Base-by-base conservation (phyloP, 2,797 vertebrate species). In the Lophius americanus region DNA sequence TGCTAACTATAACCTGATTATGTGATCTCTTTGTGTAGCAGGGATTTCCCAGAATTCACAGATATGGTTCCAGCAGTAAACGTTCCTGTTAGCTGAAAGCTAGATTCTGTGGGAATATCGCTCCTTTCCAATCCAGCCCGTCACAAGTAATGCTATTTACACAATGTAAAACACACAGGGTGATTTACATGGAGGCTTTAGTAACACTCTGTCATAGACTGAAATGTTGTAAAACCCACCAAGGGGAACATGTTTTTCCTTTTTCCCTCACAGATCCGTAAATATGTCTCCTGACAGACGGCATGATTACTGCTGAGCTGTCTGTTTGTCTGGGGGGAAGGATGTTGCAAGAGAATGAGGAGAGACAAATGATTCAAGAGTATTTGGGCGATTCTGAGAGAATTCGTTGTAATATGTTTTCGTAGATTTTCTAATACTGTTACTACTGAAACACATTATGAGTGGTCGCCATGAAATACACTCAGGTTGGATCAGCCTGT, bases 131-230 rank as follows among this genome's bases (percentile, higher is more conserved):
- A 64, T 51, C 47, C 6, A 12, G 60, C 43, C 64, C 8, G n/a
- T 62, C 70, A 56, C 70, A 11, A 73, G 77, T 84, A 81, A 87
- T 83, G 60, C 81, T 79, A 83, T 79, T 81, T 74, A 70, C 61
- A 66, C 68, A 64, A 38, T 58, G 66, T 43, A 67, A 57, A 60
- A 46, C 76, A 78, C 67, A 49, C 64, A 41, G 73, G 65, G 64
- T 73, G 78, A 72, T 75, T 73, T 70, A 79, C 73, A 72, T 61
- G 75, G 75, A 80, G 64, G 78, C 67, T 78, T 85, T 78, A 84
- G 75, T 76, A 56, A 78, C 79, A 36, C 64, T 70, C 47, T 68
- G 68, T 78, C 75, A 83, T 58, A 47, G 54, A 60, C 50, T 56
- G 55, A 69, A 84, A 79, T 43, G 53, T 61, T 56, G 51, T 55